phyloP scores from a whole-genome alignment of 2,888 invertebrate genomes.

The Nomada ruficornis region DNA sequence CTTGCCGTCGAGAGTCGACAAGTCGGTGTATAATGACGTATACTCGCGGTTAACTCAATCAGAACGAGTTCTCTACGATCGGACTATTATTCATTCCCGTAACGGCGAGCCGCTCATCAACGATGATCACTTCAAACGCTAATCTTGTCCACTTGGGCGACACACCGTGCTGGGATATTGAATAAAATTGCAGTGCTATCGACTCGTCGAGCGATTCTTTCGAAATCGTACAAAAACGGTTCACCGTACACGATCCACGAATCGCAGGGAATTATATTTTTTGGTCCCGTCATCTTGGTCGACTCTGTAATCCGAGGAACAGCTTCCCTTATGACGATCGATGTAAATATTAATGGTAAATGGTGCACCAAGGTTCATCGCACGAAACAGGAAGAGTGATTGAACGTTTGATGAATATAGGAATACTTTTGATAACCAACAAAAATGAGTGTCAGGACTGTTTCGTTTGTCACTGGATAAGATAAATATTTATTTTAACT shows the following conservation, averaged over 20 bases:
- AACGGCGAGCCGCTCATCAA: slow-evolving; percentile 61
- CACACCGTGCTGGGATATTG: slow-evolving; percentile 48
- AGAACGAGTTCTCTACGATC: slow-evolving; percentile 69
- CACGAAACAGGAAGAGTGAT: background rate
- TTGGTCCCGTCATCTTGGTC: background rate
- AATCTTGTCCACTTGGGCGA: slow-evolving; percentile 61
- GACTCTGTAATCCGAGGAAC: background rate
- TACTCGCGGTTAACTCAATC: slow-evolving; percentile 71
- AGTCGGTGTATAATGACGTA: slow-evolving; percentile 69
- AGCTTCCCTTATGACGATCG: slow-evolving; percentile 13
- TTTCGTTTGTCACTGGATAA: too few species aligned
- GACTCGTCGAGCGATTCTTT: slow-evolving; percentile 33
- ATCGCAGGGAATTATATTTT: slow-evolving; percentile 20
- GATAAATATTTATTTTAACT: too few species aligned
- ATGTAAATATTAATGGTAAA: slow-evolving; percentile 4
- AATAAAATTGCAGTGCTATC: slow-evolving; percentile 51
- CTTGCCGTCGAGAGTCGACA: slow-evolving; percentile 66
- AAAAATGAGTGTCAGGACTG: too few species aligned
- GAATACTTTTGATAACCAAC: too few species aligned
- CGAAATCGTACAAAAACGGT: slow-evolving; percentile 6
- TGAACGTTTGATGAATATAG: background rate
- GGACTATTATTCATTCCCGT: slow-evolving; percentile 68
- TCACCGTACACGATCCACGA: background rate
- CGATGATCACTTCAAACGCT: slow-evolving; percentile 60
- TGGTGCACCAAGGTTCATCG: background rate